These are phyloP conservation scores for Matsumyia berberina DNA, from an alignment of 2,888 invertebrate species.

Conservation along the genomic window DNA sequence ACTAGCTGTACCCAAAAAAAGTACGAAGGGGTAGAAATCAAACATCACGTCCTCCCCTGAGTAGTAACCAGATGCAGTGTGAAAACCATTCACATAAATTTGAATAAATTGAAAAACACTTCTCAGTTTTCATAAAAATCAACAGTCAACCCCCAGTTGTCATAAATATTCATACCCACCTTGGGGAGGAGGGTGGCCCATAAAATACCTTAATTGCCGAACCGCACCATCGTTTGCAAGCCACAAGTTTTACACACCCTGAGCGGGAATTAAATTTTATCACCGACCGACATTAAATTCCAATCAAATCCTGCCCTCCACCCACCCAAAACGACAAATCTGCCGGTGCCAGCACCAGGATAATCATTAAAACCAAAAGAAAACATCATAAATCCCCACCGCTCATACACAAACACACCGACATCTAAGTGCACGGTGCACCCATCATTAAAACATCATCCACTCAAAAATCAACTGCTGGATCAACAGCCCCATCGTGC, in stretches of 20 bases:
- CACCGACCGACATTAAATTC: constrained; percentile 57
- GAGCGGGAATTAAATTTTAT: constrained; percentile 66
- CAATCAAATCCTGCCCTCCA: constrained; percentile 48
- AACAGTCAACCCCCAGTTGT: neutral
- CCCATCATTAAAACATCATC: constrained; percentile 68
- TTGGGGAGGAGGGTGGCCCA: neutral
- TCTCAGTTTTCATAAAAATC: too few relatives aligned
- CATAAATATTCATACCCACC: constrained; percentile 4
- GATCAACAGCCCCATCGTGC: constrained; percentile 11
- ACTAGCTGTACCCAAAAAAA: too few relatives aligned
- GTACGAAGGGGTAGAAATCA: too few relatives aligned
- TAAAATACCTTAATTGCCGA: constrained; percentile 2
- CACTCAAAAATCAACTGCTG: constrained; percentile 56
- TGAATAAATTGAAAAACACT: too few relatives aligned
- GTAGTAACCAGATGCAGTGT: too few relatives aligned
- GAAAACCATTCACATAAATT: too few relatives aligned
- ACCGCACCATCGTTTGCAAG: neutral
- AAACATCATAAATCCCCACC: constrained; percentile 52
- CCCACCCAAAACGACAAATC: constrained; percentile 27
- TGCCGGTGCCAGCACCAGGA: constrained; percentile 15
- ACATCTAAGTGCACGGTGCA: constrained; percentile 8
- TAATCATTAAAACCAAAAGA: constrained; percentile 53
- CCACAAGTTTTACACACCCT: constrained; percentile 28
- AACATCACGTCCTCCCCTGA: too few relatives aligned
- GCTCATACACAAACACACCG: constrained; percentile 18